Evolutionary conservation across 1,140 invertebrate genomes (phyloP).

Genomic region (Ruditapes philippinarum): DNA sequence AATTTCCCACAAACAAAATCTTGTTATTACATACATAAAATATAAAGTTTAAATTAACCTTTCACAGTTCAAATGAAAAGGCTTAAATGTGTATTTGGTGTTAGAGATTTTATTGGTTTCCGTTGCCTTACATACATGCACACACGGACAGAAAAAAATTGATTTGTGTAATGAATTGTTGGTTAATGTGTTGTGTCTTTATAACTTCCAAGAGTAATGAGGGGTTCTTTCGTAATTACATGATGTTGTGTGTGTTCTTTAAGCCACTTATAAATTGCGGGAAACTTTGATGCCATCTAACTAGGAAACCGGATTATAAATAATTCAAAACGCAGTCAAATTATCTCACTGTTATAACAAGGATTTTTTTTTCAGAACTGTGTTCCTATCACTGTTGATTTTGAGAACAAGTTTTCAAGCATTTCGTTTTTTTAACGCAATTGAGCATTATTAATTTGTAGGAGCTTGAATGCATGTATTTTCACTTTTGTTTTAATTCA

Average conservation of each 20-base stretch:
- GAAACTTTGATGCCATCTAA: background rate
- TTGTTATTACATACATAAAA: too few species aligned
- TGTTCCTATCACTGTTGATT: too few species aligned
- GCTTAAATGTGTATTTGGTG: too few species aligned
- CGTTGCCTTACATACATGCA: background rate
- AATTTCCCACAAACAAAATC: background rate
- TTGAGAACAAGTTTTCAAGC: too few species aligned
- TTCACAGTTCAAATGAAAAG: too few species aligned
- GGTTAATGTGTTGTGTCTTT: background rate
- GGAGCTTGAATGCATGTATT: too few species aligned
- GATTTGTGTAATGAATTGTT: background rate
- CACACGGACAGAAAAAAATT: background rate
- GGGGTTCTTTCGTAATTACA: too few species aligned
- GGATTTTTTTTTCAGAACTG: conserved; percentile 3
- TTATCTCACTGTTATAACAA: background rate
- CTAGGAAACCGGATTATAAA: conserved; percentile 21
- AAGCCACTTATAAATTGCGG: background rate
- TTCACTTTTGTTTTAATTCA: too few species aligned
- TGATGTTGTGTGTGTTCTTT: background rate
- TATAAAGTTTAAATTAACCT: too few species aligned
- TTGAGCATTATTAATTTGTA: too few species aligned
- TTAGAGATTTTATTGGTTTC: too few species aligned
- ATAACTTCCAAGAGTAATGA: background rate
- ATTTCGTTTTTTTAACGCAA: too few species aligned
- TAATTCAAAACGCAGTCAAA: conserved; percentile 31